Evolutionary conservation across 2,113 vertebrate species (phyloP).

Genomic region (Himantopus leucocephalus): DNA sequence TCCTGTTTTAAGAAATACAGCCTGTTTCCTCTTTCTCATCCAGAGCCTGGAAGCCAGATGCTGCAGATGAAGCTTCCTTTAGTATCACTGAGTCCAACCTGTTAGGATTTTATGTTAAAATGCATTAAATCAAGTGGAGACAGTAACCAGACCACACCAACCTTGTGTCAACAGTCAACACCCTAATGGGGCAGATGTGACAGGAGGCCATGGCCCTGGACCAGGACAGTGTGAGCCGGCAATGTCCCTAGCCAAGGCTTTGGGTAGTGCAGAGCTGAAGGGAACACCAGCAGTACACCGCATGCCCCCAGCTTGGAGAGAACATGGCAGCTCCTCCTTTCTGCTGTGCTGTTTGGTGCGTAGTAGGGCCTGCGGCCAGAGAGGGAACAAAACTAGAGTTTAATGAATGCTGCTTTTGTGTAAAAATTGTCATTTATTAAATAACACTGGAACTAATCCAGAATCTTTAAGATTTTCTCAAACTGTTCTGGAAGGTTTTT

Average conservation of each 20-base stretch:
- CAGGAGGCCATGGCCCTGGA: not conserved
- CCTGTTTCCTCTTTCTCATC: not conserved
- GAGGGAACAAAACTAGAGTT: not conserved
- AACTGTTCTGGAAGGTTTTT: not conserved
- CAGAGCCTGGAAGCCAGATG: not conserved
- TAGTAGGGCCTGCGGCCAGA: not conserved
- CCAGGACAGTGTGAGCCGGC: accelerated
- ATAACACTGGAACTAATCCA: not conserved
- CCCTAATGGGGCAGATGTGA: not conserved
- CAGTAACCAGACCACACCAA: not conserved
- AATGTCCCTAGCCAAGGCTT: not conserved
- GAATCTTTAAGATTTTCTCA: not conserved
- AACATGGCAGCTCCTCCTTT: not conserved
- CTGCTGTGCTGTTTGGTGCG: accelerated
- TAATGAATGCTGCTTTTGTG: not conserved
- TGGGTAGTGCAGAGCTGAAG: not conserved
- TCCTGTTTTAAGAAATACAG: not conserved
- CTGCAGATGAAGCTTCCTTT: not conserved
- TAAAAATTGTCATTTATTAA: not conserved
- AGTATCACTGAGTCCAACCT: not conserved
- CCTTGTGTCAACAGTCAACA: not conserved
- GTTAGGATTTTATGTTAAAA: not conserved
- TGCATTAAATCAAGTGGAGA: not conserved
- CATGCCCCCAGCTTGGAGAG: not conserved
- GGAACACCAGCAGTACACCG: not conserved